phyloP scores from a whole-genome alignment of 2,113 vertebrate species.

The Ornithorhynchus anatinus region DNA sequence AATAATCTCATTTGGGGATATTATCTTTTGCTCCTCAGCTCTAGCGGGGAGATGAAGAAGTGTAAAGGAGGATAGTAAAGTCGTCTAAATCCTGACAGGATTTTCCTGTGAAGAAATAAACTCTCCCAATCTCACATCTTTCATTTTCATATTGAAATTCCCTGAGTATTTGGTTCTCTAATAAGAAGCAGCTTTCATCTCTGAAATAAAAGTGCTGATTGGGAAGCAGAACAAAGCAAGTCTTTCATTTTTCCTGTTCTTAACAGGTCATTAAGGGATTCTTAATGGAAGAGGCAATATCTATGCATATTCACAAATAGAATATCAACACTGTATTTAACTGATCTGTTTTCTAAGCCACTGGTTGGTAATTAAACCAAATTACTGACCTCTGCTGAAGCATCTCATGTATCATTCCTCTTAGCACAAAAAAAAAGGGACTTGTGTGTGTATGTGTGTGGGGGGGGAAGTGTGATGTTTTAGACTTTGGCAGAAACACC shows the following conservation, averaged over 20 bases:
- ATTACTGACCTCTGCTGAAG: conserved; percentile 1
- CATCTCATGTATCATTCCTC: background rate
- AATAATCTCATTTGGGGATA: background rate
- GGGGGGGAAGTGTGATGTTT: background rate
- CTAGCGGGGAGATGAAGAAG: background rate
- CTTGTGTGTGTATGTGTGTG: no score
- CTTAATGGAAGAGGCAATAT: background rate
- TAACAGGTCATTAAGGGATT: background rate
- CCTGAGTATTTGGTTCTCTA: background rate
- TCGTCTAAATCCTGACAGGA: background rate
- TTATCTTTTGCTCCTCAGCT: background rate
- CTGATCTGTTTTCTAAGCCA: background rate
- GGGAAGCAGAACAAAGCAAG: background rate
- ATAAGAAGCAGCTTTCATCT: background rate
- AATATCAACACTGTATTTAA: background rate
- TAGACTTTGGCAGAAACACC: no score
- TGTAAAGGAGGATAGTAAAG: background rate
- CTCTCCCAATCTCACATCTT: background rate
- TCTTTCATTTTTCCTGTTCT: conserved; percentile 9
- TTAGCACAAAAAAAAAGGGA: conserved; percentile 2
- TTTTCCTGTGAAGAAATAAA: background rate
- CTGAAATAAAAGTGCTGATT: conserved; percentile 32
- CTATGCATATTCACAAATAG: background rate
- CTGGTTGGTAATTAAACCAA: conserved; percentile 22
- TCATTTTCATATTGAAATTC: conserved; percentile 4